Base-by-base conservation (phyloP, 2,797 vertebrate genomes). In the Etheostoma perlongum region DNA sequence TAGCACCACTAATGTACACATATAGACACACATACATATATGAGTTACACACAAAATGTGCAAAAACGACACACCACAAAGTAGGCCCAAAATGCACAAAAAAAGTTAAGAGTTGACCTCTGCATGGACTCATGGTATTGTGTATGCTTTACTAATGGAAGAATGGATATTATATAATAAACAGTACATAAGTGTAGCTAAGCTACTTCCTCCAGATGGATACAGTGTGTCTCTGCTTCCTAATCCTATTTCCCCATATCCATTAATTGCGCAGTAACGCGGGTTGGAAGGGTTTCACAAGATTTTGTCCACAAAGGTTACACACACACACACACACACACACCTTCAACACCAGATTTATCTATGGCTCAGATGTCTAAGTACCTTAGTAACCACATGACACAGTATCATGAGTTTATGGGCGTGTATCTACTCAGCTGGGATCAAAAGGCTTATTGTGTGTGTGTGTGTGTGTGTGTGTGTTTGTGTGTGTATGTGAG, bases 401-500 rank as follows among this genome's bases (percentile, higher is more conserved):
- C 62, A 75, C 72, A 40, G 67, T 66, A 67, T 81, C 79, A 79
- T 75, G 73, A 74, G 74, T 85, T 76, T 74, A 76, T 78, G 64
- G 65, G 66, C 3, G 21, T 60, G 51, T 25, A 57, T 77, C 72
- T 67, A 7, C 75, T 79, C 85, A 88, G 64, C 78, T 18, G 23
- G 78, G 81, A 83, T 90, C 71, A 88, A 85, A 81, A 72, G 78
- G 62, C 48, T 76, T 72, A 62, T 63, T 72, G 57, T 69, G 68
- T 66, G 58, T 63, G 65, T 69, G 54, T 55, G 52, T 23, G 57
- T 67, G 75, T 51, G 48, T 65, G 7, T 33, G 23, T n/a, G 47
- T 53, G 33, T 40, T 49, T 62, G 54, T 74, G 62, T 70, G 65
- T 23, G 21, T 23, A 23, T 59, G n/a, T 40, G 62, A 16, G 67